Evolutionary conservation across 2,797 vertebrate species (phyloP).

Genomic region (Gallinago solitaria): DNA sequence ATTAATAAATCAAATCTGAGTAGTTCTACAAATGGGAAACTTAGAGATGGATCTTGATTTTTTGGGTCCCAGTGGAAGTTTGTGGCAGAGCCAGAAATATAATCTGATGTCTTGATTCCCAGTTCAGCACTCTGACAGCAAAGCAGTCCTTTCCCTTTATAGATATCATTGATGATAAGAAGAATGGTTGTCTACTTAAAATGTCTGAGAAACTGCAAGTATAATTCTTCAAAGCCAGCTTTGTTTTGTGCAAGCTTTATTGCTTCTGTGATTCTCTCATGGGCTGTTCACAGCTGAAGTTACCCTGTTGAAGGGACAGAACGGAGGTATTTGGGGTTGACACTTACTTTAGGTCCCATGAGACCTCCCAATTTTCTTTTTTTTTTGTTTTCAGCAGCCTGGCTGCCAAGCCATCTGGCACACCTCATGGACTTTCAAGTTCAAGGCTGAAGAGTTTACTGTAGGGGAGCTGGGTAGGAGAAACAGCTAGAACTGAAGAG

Average conservation of each 20-base stretch:
- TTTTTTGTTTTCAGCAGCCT: not conserved
- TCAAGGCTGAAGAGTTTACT: not conserved
- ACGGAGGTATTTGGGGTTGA: not conserved
- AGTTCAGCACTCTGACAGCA: not conserved
- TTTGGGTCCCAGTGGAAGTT: not conserved
- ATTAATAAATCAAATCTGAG: constrained; percentile 12
- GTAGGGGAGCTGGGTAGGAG: not conserved
- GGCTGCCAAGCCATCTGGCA: not conserved
- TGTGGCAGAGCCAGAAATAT: not conserved
- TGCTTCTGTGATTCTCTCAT: not conserved
- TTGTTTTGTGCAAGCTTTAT: not conserved
- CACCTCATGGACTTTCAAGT: not conserved
- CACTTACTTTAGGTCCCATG: not conserved
- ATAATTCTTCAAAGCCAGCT: not conserved
- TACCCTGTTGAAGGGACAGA: not conserved
- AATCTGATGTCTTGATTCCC: not conserved
- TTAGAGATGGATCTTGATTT: not conserved
- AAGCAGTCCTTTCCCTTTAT: not conserved
- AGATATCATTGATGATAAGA: not conserved
- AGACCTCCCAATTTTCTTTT: not conserved
- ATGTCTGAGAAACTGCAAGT: not conserved
- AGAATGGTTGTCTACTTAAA: not conserved
- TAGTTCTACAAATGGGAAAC: not conserved
- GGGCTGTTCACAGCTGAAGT: not conserved
- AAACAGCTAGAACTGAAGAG: not conserved